Evolutionary conservation across 2,797 vertebrate genomes (phyloP).

Genomic region (Martes flavigula): DNA sequence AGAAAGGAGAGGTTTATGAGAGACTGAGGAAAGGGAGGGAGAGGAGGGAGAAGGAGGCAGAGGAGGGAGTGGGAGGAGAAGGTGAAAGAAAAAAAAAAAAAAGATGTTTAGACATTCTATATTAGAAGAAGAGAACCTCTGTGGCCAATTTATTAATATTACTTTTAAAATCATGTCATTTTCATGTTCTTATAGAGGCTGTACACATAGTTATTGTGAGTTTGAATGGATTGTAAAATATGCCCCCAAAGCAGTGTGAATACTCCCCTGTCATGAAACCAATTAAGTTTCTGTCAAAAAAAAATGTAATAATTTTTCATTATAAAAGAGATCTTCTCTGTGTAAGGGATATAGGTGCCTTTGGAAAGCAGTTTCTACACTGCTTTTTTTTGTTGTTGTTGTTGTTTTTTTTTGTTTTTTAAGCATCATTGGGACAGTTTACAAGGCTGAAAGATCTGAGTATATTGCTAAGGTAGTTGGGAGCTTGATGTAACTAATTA

Average conservation of each 20-base stretch:
- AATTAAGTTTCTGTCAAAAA: conserved; percentile 16
- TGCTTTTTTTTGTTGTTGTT: too few relatives aligned
- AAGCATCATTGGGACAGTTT: conserved; percentile 5
- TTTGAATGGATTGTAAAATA: conserved; percentile 20
- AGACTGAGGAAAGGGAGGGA: not conserved
- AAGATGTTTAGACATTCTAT: not conserved
- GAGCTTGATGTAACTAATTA: conserved; percentile 48
- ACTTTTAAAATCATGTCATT: conserved; percentile 32
- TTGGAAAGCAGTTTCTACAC: not conserved
- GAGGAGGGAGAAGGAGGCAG: not conserved
- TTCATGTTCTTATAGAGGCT: conserved; percentile 39
- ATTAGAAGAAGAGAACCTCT: not conserved
- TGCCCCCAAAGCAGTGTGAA: conserved; percentile 49
- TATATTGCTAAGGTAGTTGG: conserved; percentile 5
- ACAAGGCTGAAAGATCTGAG: not conserved
- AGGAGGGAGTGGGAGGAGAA: not conserved
- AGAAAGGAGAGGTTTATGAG: not conserved
- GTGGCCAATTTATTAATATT: conserved; percentile 46
- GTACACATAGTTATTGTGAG: conserved; percentile 36
- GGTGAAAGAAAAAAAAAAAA: not conserved
- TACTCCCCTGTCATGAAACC: conserved; percentile 5
- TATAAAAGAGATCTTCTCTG: not conserved
- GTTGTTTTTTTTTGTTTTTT: not conserved
- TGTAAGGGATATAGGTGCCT: not conserved
- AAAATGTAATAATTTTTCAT: not conserved